phyloP scores from a whole-genome alignment of 2,797 vertebrate species.

The Oceanodroma leucorhoa region DNA sequence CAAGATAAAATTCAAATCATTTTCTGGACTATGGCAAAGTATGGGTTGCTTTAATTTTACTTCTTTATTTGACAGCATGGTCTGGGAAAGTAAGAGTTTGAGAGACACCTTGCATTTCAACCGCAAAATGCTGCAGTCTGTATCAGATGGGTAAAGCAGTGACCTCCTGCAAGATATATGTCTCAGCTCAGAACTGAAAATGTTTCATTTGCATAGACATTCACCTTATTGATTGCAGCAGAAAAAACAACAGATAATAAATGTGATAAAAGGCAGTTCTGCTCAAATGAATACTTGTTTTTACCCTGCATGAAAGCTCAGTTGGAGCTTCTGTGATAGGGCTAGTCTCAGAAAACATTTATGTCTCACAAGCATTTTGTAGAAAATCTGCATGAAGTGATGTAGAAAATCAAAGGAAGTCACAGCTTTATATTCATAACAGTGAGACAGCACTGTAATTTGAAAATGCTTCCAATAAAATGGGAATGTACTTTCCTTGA shows the following conservation, averaged over 20 bases:
- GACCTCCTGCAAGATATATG: neutral
- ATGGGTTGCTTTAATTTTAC: neutral
- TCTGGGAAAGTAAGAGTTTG: neutral
- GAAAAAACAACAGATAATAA: slow-evolving; percentile 11
- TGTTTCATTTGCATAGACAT: slow-evolving; percentile 10
- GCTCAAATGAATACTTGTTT: neutral
- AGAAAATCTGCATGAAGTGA: slow-evolving; percentile 1
- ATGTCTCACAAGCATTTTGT: neutral
- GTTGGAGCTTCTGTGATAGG: neutral
- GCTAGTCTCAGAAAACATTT: neutral
- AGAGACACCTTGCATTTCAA: neutral
- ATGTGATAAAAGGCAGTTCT: neutral
- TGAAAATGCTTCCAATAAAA: slow-evolving; percentile 6
- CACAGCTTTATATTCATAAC: neutral
- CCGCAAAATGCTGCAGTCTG: neutral
- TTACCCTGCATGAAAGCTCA: neutral
- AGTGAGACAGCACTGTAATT: neutral
- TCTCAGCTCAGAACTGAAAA: neutral
- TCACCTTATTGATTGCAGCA: neutral
- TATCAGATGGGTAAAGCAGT: neutral
- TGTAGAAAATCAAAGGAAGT: neutral
- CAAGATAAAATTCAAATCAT: neutral
- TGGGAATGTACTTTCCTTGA: neutral
- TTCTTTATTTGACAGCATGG: neutral
- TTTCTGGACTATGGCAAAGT: neutral